Evolutionary conservation across 2,888 invertebrate genomes (phyloP), one percentile per base, ranked within the genome.

Genomic region (Meandrusa payeni): DNA sequence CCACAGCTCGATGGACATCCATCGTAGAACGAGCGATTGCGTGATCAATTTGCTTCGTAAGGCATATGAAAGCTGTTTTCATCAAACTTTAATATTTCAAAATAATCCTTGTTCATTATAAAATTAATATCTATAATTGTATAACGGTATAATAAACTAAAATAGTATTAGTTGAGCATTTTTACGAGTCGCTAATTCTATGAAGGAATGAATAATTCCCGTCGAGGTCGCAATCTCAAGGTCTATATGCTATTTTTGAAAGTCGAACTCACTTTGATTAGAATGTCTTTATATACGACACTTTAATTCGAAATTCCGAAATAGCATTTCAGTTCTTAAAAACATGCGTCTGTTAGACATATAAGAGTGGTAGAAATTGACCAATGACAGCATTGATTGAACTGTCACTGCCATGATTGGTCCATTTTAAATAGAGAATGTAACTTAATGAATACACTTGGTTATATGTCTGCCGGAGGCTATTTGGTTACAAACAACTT

Each of bases 391-490:
- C 85, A 85, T 73, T 83, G 85, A 79, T 69, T 54, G 52, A 59
- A 69, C 59, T 59, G 67, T 83, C 85, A 85, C 85, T 86, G 86
- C 83, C 86, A 79, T 86, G 81, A 82, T 86, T 86, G 86, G 86
- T 86, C 86, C 83, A 76, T 86, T 83, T 85, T 76, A 69, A 57
- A 72, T 80, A 85, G 76, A 74, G 71, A 69, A 52, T 70, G 66
- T 74, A 66, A 64, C 58, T 59, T 57, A 58, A 55, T 72, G 65
- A 63, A 76, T 77, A 82, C 82, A 82, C 85, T 76, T 77, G 78
- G 80, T 85, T 79, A 83, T 85, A 83, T 85, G 83, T 85, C 86
- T 83, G 76, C 78, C 83, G 83, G 83, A 81, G 76, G 82, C 83
- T 81, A 74, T 76, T 75, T 71, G 80, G 79, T 78, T 76, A 78